Percentiles rank a stretch among this genome's conserved stretches.
Conservation (phyloP, 23 tunicate species). For the Ciona savignyi region DNA sequence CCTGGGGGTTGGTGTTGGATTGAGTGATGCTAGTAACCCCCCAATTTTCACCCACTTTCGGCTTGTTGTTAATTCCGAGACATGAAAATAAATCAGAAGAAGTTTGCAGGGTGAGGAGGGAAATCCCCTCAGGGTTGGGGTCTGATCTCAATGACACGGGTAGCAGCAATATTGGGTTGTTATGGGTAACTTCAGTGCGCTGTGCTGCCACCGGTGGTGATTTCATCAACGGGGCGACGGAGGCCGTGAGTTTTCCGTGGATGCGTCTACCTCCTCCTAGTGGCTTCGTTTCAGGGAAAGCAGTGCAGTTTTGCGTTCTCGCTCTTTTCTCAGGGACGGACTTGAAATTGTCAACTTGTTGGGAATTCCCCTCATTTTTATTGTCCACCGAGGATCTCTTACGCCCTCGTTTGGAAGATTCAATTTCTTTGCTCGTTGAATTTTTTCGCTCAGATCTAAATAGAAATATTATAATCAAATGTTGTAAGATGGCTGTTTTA, state of each 20-base stretch:
- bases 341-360: not conserved
- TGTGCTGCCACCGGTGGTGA: slow-evolving; percentile 5
- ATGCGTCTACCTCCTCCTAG: not conserved
- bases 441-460: not conserved
- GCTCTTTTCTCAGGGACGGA: not conserved
- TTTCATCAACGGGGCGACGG: slow-evolving; percentile 67
- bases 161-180: slow-evolving; percentile 48
- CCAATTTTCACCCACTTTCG: not conserved
- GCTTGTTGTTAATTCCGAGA: slow-evolving; percentile 17
- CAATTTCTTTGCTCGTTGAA: not conserved
- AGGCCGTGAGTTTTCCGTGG: slow-evolving; percentile 41
- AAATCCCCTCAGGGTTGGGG: slow-evolving; percentile 18
- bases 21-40: not conserved
- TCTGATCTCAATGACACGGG: slow-evolving; percentile 57
- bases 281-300: slow-evolving; percentile 32
- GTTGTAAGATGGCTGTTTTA: too few relatives aligned
- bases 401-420: slow-evolving; percentile 10
- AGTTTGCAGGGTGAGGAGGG: slow-evolving; percentile 46
- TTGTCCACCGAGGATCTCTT: not conserved
- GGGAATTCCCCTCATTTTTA: not conserved
- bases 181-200: slow-evolving; percentile 2
- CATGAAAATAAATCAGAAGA: slow-evolving; percentile 42
- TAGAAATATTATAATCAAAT: not conserved
- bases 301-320: not conserved
- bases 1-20: not conserved